Evolutionary conservation across 2,797 vertebrate genomes (phyloP), one percentile per base, ranked within the genome.

Genomic region (Gila robusta): DNA sequence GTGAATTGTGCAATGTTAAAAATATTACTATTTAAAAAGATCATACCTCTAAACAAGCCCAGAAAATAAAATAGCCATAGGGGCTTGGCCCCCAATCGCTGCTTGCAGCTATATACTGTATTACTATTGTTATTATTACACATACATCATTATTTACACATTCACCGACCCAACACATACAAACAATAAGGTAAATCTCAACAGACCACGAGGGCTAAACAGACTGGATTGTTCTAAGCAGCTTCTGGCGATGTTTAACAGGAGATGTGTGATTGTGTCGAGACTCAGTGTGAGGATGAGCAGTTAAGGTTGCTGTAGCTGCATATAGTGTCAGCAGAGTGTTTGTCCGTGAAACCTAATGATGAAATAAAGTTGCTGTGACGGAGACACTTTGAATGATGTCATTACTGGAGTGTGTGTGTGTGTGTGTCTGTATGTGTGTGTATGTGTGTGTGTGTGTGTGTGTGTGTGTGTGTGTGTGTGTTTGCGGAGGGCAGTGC

Each of bases 311-410:
- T 32, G 35, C 39, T 62, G 35, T 19, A 2, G 74, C 52, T 10
- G 59, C 52, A 56, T 6, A 76, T 10, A 72, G 62, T 82, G 54
- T 70, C 70, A 72, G 73, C 41, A 10, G 37, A 11, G 44, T 77
- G 74, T 86, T 80, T 77, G 66, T 71, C 79, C 7, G 17, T 35
- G 26, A 81, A 54, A 72, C 56, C 83, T 87, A 83, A 90, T 88
- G 82, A 87, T 87, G 76, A 88, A 83, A 82, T 88, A 85, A 85
- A 87, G 82, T 81, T 69, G 77, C 64, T 73, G 44, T 85, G 87
- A 88, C 80, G 69, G 79, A 56, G 47, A 79, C 44, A 59, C 62
- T 77, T 70, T 41, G 39, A 77, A 81, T 87, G 71, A 87, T 87
- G 41, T 87, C 81, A 88, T 82, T 59, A 64, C 74, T 89, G 66